A percentile compares a stretch with the other conserved stretches of the same genome.
These are phyloP conservation scores for Agelas oroides DNA, from an alignment of 37 sponge, comb jelly and placozoan species.

Conservation along the genomic window DNA sequence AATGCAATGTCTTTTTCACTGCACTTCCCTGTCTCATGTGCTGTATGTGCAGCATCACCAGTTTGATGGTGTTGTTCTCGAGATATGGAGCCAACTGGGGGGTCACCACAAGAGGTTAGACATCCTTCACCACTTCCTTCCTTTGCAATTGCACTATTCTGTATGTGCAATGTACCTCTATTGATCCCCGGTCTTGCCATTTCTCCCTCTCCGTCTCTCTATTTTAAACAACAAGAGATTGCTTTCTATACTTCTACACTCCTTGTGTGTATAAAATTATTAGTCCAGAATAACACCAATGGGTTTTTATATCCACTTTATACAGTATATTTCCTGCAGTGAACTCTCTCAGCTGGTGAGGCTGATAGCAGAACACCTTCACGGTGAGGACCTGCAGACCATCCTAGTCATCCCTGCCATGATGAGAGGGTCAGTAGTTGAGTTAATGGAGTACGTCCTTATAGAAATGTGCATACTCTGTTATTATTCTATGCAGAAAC, in stretches of 20 bases:
- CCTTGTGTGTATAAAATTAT: too few species aligned
- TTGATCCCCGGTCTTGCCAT: too few species aligned
- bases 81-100: constrained; percentile 96
- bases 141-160: neutral
- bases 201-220: too few species aligned
- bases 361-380: constrained; percentile 55
- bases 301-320: too few species aligned
- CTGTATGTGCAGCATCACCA: constrained; percentile 30
- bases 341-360: constrained; percentile 65
- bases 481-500: neutral
- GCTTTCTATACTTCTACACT: too few species aligned
- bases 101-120: constrained; percentile 71
- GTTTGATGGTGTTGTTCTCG: constrained; percentile 94
- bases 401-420: constrained; percentile 87
- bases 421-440: constrained; percentile 37
- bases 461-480: constrained; percentile 1
- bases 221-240: too few species aligned
- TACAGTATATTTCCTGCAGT: constrained; percentile 53
- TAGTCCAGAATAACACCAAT: too few species aligned
- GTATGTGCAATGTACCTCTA: too few species aligned
- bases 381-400: constrained; percentile 37
- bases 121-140: neutral
- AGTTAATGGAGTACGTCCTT: neutral
- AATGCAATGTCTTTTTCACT: too few species aligned
- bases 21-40: neutral